These are phyloP conservation scores for Pachydiplax longipennis DNA, from an alignment of 2,888 invertebrate species.

Conservation along the genomic window DNA sequence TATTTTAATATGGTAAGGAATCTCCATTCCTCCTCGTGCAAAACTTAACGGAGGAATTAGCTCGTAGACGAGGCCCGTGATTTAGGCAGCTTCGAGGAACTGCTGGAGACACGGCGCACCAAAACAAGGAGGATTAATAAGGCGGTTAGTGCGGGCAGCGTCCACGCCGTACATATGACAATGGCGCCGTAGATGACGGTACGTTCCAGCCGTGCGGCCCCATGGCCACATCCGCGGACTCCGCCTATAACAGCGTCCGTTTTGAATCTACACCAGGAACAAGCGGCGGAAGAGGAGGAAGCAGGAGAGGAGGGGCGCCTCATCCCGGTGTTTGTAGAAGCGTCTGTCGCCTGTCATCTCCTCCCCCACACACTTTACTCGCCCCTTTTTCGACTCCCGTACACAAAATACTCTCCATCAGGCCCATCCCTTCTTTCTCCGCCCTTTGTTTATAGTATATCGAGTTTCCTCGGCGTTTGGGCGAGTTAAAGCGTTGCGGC, in stretches of 20 bases:
- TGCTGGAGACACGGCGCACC: neutral
- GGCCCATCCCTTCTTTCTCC: neutral
- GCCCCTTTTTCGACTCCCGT: neutral
- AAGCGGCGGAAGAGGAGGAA: neutral
- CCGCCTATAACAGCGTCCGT: constrained; percentile 14
- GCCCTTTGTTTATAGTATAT: constrained; percentile 34
- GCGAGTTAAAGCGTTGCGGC: neutral
- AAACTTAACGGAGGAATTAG: neutral
- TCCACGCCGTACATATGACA: neutral
- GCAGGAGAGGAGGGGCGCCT: neutral
- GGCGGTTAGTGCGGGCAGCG: neutral
- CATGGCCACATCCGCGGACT: neutral
- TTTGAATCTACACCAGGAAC: neutral
- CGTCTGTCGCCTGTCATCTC: constrained; percentile 5
- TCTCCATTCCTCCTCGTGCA: neutral
- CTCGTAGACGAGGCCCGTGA: neutral
- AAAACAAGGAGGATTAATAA: neutral
- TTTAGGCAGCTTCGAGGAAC: neutral
- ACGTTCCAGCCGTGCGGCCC: neutral
- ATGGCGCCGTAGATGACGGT: neutral
- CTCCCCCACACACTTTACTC: neutral
- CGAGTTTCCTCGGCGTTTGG: neutral
- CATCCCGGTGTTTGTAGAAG: neutral
- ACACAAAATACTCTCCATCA: neutral
- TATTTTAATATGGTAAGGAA: neutral